Base-by-base conservation (phyloP, 2,888 invertebrate genomes). In the Agriopis marginaria region DNA sequence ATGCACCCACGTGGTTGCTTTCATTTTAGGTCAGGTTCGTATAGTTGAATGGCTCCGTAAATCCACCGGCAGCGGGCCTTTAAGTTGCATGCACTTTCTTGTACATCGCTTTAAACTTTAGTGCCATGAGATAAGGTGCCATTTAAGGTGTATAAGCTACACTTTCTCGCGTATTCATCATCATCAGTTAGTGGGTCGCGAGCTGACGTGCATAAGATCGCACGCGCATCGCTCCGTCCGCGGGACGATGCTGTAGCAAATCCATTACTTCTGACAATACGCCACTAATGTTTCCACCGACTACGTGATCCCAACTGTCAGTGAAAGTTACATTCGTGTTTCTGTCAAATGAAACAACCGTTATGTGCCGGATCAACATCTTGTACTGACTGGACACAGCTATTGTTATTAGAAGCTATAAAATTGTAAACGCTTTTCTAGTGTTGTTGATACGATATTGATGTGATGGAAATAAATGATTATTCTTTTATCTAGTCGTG, bases 141-240 rank as follows among this genome's bases (percentile, higher is more conserved):
- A 53, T 63, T 72, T 63, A 12, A 59, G 63, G 70, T 68, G 68
- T 68, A 69, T 71, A 73, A 42, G 50, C 64, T 71, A 69, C 84
- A 89, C 89, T 90, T 91, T 92, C 91, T 87, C 89, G 87, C 86
- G 86, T 87, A 88, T 88, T 88, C 86, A 87, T 87, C 86, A 85
- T 82, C 86, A 87, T 87, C 86, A 85, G 79, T 83, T 86, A 88
- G 90, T 92, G 86, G 92, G 92, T 90, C 90, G 85, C 82, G 79
- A 63, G 77, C 72, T 79, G 80, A 82, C 82, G 83, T 70, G 72
- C 74, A 72, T 74, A 71, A 73, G 74, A 72, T 75, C 79, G 83
- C 80, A 80, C 77, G 77, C 78, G 79, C 70, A 66, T 75, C 60
- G 68, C 3, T 76, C 76, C 76, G 80, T 79, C 83, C 77, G 80